Conservation (phyloP, 2,888 invertebrate species). For the Halictus quadricinctus region DNA sequence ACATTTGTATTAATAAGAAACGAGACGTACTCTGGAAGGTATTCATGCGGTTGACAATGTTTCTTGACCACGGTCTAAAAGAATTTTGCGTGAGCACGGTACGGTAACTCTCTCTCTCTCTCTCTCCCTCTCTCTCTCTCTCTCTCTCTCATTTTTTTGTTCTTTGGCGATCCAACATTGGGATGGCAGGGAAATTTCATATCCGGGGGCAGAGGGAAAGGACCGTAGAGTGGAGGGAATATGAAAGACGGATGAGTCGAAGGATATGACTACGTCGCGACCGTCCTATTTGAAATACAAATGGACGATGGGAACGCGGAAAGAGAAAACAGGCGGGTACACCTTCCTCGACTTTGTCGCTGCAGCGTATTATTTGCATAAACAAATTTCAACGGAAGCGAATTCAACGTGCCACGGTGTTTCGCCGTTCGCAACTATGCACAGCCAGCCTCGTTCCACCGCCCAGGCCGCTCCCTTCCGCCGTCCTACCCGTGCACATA, state of each 20-base stretch:
- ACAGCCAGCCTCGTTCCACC: slow-evolving; percentile 54
- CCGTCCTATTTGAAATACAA: slow-evolving; percentile 59
- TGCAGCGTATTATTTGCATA: slow-evolving; percentile 75
- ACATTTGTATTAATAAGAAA: background rate
- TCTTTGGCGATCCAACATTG: slow-evolving; percentile 15
- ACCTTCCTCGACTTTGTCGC: slow-evolving; percentile 71
- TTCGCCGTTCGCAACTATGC: slow-evolving; percentile 62
- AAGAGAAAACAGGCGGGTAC: slow-evolving; percentile 57
- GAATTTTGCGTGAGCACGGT: background rate
- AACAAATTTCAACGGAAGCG: slow-evolving; percentile 74
- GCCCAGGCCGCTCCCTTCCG: slow-evolving; percentile 32
- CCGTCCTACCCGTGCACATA: slow-evolving; percentile 38
- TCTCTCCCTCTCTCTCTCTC: background rate
- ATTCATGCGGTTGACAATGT: background rate
- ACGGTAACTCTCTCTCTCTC: background rate
- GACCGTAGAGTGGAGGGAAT: background rate
- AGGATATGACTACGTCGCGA: slow-evolving; percentile 55
- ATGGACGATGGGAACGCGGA: slow-evolving; percentile 51
- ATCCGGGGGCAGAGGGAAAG: background rate
- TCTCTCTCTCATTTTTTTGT: background rate
- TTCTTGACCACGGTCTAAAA: background rate
- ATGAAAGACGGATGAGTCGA: slow-evolving; percentile 47
- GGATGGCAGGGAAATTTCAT: slow-evolving; percentile 14
- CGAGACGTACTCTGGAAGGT: background rate
- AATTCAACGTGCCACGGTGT: slow-evolving; percentile 70